Evolutionary conservation across 2,113 vertebrate species (phyloP), one percentile per base, ranked within the genome.

Genomic region (Ammodramus savannarum): DNA sequence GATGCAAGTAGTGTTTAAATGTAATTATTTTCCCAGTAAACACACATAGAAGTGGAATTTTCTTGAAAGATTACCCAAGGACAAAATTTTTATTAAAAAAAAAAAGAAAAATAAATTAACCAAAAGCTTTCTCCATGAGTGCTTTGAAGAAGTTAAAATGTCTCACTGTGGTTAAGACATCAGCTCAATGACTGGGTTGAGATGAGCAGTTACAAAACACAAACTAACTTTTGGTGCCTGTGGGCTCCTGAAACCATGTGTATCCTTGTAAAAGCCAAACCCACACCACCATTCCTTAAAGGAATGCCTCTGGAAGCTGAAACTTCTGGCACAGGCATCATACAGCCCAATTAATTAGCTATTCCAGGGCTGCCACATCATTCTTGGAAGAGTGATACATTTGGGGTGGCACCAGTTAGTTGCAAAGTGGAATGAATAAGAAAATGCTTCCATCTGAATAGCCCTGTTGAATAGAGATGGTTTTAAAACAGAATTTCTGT

Each of bases 271-370:
- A 95, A 94, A 74, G 95, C 94, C 93, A 95, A 96, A 95, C 93
- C 96, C 93, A 95, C 85, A 95, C 85, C 91, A 91, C 78, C 74
- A 86, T 94, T 93, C 79, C 93, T 86, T 95, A 91, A 96, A 96
- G 94, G 87, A 96, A 96, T 96, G 90, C 90, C 87, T 96, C 93
- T 96, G 93, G 95, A 96, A 96, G 79, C 91, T 94, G 94, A 93
- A 93, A 88, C 55, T 88, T 94, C 92, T 96, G 95, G 96, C 93
- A 95, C 55, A 69, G 46, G 71, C 78, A 88, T 95, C 93, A 80
- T 71, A 96, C 67, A 90, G 67, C 78, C 59, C 89, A 89, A 79
- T 89, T 96, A 93, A 97, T 96, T 95, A 96, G 85, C 72, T 91
- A 87, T 97, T 97, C 90, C 91, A 93, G 78, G 59, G 82, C 85